Percentiles rank a stretch among this genome's conserved stretches.
Conservation (phyloP, 2,888 invertebrate genomes). For the Ophion slaviceki region DNA sequence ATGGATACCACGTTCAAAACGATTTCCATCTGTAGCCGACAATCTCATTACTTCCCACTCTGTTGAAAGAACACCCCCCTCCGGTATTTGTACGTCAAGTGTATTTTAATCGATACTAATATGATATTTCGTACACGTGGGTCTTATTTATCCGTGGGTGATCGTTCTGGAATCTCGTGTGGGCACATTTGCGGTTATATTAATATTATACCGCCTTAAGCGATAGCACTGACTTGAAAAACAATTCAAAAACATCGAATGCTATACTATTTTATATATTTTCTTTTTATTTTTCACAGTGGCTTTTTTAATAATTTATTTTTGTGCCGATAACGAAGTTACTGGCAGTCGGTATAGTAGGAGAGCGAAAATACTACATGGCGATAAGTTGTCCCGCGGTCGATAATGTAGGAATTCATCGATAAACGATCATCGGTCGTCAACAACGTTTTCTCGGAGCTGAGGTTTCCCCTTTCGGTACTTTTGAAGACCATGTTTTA, state of each 20-base stretch:
- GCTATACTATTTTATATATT: too few relatives aligned
- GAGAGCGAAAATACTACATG: not conserved
- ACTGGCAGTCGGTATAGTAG: conserved; percentile 28
- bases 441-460: not conserved
- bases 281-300: too few relatives aligned
- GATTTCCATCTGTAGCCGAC: conserved; percentile 36
- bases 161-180: too few relatives aligned
- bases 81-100: conserved; percentile 38
- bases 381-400: not conserved
- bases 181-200: not conserved
- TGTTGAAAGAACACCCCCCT: conserved; percentile 14
- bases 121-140: conserved; percentile 47
- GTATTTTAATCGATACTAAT: conserved; percentile 48
- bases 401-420: conserved; percentile 15
- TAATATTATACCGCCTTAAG: not conserved
- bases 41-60: conserved; percentile 59
- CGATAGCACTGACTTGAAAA: not conserved
- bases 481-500: conserved; percentile 33
- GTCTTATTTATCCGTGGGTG: conserved; percentile 10
- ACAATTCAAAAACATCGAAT: not conserved
- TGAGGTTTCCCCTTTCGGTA: not conserved
- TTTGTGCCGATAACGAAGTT: not conserved
- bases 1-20: too few relatives aligned
- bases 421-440: not conserved
- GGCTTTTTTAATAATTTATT: not conserved